Percentiles rank a stretch among this genome's conserved stretches.
Evolutionary conservation across 2,113 vertebrate species (phyloP).

Genomic region (Gallinago media): DNA sequence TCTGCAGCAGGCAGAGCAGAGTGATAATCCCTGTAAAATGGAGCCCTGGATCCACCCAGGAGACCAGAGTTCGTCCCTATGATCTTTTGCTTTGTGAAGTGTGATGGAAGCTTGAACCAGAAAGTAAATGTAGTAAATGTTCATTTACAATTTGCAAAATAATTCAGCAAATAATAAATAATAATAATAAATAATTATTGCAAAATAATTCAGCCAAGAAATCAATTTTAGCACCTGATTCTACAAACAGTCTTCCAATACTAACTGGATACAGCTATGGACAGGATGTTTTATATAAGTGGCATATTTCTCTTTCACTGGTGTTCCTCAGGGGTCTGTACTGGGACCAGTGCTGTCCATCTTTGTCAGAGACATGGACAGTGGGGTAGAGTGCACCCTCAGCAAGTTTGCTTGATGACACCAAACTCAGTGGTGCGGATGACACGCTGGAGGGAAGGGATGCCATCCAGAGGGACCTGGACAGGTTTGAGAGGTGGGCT

Average conservation of each 20-base stretch:
- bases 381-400: too few relatives aligned
- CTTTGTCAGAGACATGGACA: too few relatives aligned
- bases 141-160: background rate
- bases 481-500: too few relatives aligned
- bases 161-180: too few relatives aligned
- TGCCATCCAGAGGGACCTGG: too few relatives aligned
- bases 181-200: background rate
- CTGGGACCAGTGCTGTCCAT: too few relatives aligned
- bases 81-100: background rate
- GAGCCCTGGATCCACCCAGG: background rate
- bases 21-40: background rate
- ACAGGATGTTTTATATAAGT: constrained; percentile 15
- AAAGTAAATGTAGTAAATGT: background rate
- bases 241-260: constrained; percentile 54
- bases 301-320: constrained; percentile 21
- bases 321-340: too few relatives aligned
- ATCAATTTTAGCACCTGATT: constrained; percentile 57
- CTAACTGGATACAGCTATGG: constrained; percentile 34
- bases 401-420: too few relatives aligned
- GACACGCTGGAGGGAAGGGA: too few relatives aligned
- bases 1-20: background rate
- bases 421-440: too few relatives aligned
- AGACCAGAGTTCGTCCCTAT: background rate
- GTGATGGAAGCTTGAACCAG: background rate
- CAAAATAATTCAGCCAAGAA: constrained; percentile 75